Conservation (phyloP, 2,888 invertebrate genomes). For the Ormyrus thymus region DNA sequence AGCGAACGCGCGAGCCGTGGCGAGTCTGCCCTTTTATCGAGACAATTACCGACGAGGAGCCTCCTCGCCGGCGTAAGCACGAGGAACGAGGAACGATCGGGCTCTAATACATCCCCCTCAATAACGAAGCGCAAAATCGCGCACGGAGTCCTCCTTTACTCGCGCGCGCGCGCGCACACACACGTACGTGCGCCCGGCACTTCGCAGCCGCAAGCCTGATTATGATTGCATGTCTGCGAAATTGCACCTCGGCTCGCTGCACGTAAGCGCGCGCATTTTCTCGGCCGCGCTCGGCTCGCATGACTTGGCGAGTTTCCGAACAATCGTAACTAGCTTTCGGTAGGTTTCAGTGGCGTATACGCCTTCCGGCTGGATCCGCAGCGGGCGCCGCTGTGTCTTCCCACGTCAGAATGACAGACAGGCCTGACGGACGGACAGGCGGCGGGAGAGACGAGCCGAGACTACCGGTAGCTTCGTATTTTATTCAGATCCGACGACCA, state of each 20-base stretch:
- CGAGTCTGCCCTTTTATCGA: too few species aligned
- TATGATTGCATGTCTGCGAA: conserved; percentile 73
- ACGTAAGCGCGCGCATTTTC: conserved; percentile 33
- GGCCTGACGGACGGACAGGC: conserved; percentile 69
- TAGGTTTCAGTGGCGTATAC: conserved; percentile 55
- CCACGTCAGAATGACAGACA: conserved; percentile 75
- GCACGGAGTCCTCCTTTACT: not conserved
- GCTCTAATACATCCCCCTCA: conserved; percentile 1
- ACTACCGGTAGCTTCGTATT: conserved; percentile 71
- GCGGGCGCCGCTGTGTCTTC: conserved; percentile 70
- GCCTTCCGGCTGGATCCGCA: conserved; percentile 65
- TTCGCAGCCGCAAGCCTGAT: conserved; percentile 60
- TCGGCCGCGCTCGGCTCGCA: conserved; percentile 64
- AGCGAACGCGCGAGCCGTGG: too few species aligned
- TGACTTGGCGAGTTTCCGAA: conserved; percentile 71
- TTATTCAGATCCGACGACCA: conserved; percentile 74
- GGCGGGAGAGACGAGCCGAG: conserved; percentile 59
- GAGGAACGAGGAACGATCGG: not conserved
- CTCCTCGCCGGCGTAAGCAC: not conserved
- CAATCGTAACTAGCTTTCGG: conserved; percentile 74
- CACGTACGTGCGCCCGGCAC: not conserved
- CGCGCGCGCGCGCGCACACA: not conserved
- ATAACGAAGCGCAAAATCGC: conserved; percentile 39
- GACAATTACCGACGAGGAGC: too few species aligned
- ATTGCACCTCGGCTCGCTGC: conserved; percentile 66